Conservation (phyloP, 2,888 invertebrate species). For the Spatulosminthurus flaviceps region DNA sequence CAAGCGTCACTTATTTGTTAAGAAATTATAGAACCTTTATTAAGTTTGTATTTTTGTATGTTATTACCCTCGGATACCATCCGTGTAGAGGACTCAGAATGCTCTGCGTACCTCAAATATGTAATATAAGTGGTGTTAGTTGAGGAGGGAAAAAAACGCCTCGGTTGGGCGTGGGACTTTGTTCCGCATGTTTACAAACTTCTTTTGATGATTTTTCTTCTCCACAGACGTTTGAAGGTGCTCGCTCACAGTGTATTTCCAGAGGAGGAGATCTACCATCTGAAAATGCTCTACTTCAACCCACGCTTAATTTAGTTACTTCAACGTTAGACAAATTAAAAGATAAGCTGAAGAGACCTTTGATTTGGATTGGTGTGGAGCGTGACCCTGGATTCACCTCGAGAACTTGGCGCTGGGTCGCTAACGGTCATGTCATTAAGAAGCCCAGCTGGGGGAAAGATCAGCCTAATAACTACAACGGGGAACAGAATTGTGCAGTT, state of each 20-base stretch:
- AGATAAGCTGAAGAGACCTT: slow-evolving; percentile 80
- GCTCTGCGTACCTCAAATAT: too few species aligned
- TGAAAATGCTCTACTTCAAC: slow-evolving; percentile 60
- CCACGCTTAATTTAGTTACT: slow-evolving; percentile 62
- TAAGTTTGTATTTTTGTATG: too few species aligned
- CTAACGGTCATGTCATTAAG: slow-evolving; percentile 84
- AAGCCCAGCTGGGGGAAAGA: slow-evolving; percentile 91
- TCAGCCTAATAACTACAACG: slow-evolving; percentile 95
- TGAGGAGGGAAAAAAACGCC: too few species aligned
- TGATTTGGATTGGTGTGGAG: slow-evolving; percentile 91
- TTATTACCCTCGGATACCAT: too few species aligned
- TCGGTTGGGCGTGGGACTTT: slow-evolving; percentile 2
- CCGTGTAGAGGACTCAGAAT: not conserved
- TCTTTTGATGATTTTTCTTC: not conserved
- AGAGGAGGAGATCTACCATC: slow-evolving; percentile 66
- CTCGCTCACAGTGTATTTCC: slow-evolving; percentile 76
- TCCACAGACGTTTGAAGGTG: slow-evolving; percentile 78
- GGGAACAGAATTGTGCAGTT: slow-evolving; percentile 94
- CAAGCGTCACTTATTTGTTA: slow-evolving; percentile 16
- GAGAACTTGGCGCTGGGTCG: slow-evolving; percentile 89
- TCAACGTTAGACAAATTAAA: slow-evolving; percentile 77
- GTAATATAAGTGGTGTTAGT: too few species aligned
- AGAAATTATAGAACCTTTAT: too few species aligned
- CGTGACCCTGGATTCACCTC: slow-evolving; percentile 85
- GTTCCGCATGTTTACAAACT: not conserved